Conservation (phyloP, 2,113 vertebrate species). For the Strix uralensis region DNA sequence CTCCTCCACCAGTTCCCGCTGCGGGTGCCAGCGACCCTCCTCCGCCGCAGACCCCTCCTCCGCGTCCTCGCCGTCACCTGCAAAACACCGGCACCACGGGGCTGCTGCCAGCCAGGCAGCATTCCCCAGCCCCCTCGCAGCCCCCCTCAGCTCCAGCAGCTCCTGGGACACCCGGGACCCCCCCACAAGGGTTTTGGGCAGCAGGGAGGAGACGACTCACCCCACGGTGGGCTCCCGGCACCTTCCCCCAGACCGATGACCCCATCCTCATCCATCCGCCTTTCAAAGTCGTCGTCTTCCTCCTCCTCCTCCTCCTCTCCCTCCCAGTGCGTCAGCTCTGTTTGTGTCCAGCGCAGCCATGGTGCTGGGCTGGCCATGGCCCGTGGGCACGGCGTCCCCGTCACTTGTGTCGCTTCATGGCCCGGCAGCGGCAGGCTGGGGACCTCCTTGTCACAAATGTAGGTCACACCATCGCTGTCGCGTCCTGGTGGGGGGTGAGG, state of each 20-base stretch:
- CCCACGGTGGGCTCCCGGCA: background rate
- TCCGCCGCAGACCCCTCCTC: slow-evolving; percentile 17
- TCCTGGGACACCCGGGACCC: too few relatives aligned
- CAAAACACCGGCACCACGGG: background rate
- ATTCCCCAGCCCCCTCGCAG: accelerated
- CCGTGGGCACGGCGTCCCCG: background rate
- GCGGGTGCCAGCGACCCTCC: slow-evolving; percentile 6
- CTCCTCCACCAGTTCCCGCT: slow-evolving; percentile 47
- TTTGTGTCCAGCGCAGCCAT: slow-evolving; percentile 24
- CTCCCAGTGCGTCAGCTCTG: slow-evolving; percentile 8
- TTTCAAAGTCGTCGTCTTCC: slow-evolving; percentile 41
- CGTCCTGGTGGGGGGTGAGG: background rate
- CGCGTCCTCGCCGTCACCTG: slow-evolving; percentile 41
- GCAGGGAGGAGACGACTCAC: slow-evolving; percentile 7
- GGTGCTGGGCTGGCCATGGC: slow-evolving; percentile 57
- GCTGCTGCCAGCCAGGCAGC: background rate
- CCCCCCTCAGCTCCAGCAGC: background rate
- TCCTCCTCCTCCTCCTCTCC: slow-evolving; percentile 37
- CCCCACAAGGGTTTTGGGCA: background rate
- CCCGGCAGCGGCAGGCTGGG: background rate
- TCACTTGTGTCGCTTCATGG: slow-evolving; percentile 66
- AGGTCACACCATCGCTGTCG: background rate
- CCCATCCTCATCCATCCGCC: slow-evolving; percentile 76
- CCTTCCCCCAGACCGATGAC: slow-evolving; percentile 70
- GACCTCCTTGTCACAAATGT: background rate